Evolutionary conservation across 1,140 invertebrate species (phyloP).

Genomic region (Periplaneta americana): DNA sequence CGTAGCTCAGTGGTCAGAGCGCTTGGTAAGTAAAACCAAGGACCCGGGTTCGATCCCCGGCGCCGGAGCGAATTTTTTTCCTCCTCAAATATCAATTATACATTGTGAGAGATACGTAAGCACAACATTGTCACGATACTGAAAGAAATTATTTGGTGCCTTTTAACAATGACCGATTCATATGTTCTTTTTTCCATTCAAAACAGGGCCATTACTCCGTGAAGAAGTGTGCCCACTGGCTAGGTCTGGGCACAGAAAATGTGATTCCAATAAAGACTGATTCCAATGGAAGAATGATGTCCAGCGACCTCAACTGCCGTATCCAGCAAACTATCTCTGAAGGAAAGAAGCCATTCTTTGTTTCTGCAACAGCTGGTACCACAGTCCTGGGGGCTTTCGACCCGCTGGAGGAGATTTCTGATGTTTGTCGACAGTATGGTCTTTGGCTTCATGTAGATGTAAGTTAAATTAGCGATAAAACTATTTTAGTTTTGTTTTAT

Average conservation of each 20-base stretch:
- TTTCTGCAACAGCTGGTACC: constrained; percentile 48
- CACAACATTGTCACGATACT: no score
- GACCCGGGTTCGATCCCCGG: no score
- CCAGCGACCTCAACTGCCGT: constrained; percentile 52
- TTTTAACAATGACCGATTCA: no score
- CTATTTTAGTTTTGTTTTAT: no score
- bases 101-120: no score
- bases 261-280: constrained; percentile 63
- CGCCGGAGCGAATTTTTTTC: no score
- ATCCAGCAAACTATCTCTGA: background rate
- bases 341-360: constrained; percentile 12
- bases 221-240: constrained; percentile 68
- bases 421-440: constrained; percentile 52
- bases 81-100: no score
- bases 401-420: constrained; percentile 65
- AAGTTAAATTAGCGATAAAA: no score
- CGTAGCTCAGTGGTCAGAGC: no score
- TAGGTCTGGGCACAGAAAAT: constrained; percentile 75
- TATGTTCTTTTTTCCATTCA: background rate
- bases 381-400: constrained; percentile 83
- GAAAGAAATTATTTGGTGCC: no score
- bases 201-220: constrained; percentile 81
- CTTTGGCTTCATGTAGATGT: constrained; percentile 87
- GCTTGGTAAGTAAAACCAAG: no score
- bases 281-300: constrained; percentile 55